Evolutionary conservation across 2,797 vertebrate genomes (phyloP).

Genomic region (Coendou prehensilis): DNA sequence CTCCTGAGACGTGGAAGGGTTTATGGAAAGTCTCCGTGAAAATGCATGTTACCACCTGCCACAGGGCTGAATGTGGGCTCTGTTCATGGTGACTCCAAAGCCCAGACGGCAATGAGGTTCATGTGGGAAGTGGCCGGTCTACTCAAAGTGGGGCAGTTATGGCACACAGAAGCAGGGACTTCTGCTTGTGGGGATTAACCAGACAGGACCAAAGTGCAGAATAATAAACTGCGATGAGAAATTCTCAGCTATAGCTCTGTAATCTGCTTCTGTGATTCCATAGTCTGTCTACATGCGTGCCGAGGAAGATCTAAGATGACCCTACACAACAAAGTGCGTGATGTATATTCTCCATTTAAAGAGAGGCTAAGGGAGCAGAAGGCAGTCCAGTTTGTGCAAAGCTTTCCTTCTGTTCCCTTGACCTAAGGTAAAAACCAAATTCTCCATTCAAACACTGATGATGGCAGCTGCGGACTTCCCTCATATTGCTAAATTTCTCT

Average conservation of each 20-base stretch:
- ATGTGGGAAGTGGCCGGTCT: neutral
- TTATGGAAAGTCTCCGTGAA: neutral
- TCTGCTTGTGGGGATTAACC: neutral
- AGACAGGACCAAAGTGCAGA: rapidly evolving
- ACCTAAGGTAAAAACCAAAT: neutral
- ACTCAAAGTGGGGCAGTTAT: neutral
- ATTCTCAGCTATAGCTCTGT: rapidly evolving
- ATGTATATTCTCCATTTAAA: neutral
- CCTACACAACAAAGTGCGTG: rapidly evolving
- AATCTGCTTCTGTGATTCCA: neutral
- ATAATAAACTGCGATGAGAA: rapidly evolving
- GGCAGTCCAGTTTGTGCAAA: too few relatives aligned
- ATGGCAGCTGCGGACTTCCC: neutral
- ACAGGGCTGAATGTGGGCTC: neutral
- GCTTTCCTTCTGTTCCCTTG: neutral
- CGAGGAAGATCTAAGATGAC: rapidly evolving
- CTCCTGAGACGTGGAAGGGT: neutral
- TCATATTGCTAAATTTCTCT: neutral
- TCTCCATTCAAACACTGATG: neutral
- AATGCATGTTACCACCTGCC: too few relatives aligned
- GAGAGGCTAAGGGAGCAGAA: neutral
- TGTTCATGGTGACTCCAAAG: neutral
- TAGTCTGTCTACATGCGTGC: rapidly evolving
- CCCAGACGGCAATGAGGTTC: neutral
- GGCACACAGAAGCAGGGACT: neutral